phyloP scores from a whole-genome alignment of 2,888 invertebrate species.

The Zele albiditarsus region DNA sequence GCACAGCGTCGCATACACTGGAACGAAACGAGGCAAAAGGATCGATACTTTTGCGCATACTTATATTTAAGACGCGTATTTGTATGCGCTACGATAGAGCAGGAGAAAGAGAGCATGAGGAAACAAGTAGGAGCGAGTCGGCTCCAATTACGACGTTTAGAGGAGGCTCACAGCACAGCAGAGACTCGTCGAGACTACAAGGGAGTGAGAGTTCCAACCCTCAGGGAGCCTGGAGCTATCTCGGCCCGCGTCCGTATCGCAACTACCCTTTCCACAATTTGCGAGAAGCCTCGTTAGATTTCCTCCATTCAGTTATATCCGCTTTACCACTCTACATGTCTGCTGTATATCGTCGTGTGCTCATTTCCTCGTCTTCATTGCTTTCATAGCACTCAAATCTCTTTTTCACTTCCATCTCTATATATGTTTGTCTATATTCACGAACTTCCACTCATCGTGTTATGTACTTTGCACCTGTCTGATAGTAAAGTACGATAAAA shows the following conservation, averaged over 20 bases:
- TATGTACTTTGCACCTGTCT: too few relatives aligned
- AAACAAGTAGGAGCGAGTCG: constrained; percentile 45
- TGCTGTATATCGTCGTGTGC: constrained; percentile 28
- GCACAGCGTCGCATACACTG: too few relatives aligned
- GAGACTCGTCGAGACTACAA: constrained; percentile 43
- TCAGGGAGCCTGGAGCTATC: constrained; percentile 52
- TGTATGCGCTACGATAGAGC: constrained; percentile 23
- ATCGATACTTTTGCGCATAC: constrained; percentile 31
- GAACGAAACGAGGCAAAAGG: constrained; percentile 13
- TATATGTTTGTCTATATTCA: too few relatives aligned
- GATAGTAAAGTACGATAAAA: too few relatives aligned
- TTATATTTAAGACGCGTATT: constrained; percentile 28
- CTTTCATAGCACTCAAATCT: constrained; percentile 8
- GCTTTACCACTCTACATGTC: constrained; percentile 46
- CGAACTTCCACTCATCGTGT: too few relatives aligned
- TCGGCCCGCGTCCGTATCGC: constrained; percentile 37
- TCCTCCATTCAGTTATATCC: constrained; percentile 55
- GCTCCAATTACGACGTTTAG: constrained; percentile 61
- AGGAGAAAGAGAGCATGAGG: constrained; percentile 28
- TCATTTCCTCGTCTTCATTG: constrained; percentile 37
- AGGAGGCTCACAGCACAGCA: constrained; percentile 43
- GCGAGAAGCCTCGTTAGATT: constrained; percentile 54
- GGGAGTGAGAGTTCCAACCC: constrained; percentile 49
- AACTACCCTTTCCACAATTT: constrained; percentile 26
- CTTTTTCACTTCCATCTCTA: constrained; percentile 8